Percentiles rank a stretch among this genome's conserved stretches.
Conservation (phyloP, 2,113 vertebrate genomes). For the Brienomyrus brachyistius region DNA sequence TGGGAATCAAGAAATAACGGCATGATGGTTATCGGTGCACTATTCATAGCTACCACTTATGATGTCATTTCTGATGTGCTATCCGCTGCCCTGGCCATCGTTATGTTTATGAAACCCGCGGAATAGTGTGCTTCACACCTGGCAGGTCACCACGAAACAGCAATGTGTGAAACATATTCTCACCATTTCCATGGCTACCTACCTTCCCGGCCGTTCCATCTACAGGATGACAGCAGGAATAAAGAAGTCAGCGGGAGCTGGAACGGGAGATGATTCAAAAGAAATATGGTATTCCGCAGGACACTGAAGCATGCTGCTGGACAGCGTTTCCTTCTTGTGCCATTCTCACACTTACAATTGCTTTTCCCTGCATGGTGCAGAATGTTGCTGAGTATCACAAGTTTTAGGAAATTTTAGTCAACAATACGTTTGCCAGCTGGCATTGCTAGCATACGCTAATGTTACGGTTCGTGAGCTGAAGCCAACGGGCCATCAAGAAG, state of each 20-base stretch:
- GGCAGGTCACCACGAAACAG: background rate
- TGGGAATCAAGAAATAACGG: background rate
- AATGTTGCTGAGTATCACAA: background rate
- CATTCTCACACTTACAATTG: background rate
- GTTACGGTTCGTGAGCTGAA: background rate
- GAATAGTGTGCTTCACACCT: background rate
- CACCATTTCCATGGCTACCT: background rate
- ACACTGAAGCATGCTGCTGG: background rate
- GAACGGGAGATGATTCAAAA: background rate
- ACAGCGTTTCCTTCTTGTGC: background rate
- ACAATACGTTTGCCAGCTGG: background rate
- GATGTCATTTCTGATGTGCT: background rate
- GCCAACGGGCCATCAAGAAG: background rate
- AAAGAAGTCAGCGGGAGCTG: conserved; percentile 2
- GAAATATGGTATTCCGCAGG: conserved; percentile 15
- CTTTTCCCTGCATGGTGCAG: background rate
- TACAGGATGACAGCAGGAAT: background rate
- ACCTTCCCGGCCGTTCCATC: background rate
- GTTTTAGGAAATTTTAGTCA: background rate
- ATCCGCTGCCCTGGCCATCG: background rate
- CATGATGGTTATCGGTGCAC: background rate
- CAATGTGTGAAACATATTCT: background rate
- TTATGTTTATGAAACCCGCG: background rate
- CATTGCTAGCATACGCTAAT: background rate
- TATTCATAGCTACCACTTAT: background rate